These are phyloP conservation scores for Eulithis testata DNA, from an alignment of 2,888 invertebrate species.

Conservation along the genomic window DNA sequence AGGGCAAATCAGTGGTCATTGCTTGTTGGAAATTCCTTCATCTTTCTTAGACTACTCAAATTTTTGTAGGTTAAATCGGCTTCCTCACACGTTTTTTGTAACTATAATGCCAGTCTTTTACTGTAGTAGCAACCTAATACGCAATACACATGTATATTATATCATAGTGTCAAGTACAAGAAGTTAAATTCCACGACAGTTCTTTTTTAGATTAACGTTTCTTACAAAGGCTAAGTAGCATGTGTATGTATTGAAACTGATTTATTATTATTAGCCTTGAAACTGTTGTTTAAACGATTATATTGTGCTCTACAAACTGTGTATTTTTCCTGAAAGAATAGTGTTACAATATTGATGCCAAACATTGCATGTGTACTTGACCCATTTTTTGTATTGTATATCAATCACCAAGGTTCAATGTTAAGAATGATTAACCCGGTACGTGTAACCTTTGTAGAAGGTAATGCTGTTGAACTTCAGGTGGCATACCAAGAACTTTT, in stretches of 20 bases:
- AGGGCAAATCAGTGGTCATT: not conserved
- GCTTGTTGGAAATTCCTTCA: too few species aligned
- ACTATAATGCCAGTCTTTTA: too few species aligned
- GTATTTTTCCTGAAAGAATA: slow-evolving; percentile 24
- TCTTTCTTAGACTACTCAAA: too few species aligned
- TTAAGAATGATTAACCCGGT: slow-evolving; percentile 29
- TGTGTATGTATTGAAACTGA: too few species aligned
- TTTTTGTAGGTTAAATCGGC: too few species aligned
- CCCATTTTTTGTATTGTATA: slow-evolving; percentile 41
- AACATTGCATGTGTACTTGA: slow-evolving; percentile 46
- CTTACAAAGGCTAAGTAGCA: too few species aligned
- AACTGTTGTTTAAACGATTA: slow-evolving; percentile 9
- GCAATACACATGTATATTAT: too few species aligned
- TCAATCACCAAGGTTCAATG: slow-evolving; percentile 41
- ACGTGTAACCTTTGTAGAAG: slow-evolving; percentile 37
- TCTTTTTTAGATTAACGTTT: too few species aligned
- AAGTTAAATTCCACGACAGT: too few species aligned
- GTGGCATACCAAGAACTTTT: slow-evolving; percentile 30
- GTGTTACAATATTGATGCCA: slow-evolving; percentile 33
- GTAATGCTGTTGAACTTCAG: slow-evolving; percentile 33
- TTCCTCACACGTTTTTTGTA: too few species aligned
- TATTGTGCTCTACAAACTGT: not conserved
- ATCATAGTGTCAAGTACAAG: too few species aligned
- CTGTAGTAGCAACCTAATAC: too few species aligned
- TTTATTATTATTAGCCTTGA: slow-evolving; percentile 2